A percentile compares a stretch with the other conserved stretches of the same genome.
Conservation (phyloP, 2,113 vertebrate genomes). For the Tragelaphus buxtoni region DNA sequence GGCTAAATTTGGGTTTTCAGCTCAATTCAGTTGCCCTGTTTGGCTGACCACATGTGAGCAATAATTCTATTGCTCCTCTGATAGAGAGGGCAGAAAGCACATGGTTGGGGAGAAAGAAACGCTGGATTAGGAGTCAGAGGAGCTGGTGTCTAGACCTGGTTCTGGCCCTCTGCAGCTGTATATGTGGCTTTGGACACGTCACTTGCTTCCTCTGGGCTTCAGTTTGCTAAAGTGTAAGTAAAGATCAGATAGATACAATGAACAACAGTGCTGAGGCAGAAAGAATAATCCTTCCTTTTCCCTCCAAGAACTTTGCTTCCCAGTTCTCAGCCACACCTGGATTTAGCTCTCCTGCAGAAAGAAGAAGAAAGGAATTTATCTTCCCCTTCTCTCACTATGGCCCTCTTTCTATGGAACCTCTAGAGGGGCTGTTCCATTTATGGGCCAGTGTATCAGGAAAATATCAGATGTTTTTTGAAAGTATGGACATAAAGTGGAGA, state of each 20-base stretch:
- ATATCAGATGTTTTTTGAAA: neutral
- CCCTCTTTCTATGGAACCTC: neutral
- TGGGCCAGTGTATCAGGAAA: neutral
- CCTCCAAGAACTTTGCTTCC: neutral
- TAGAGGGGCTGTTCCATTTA: neutral
- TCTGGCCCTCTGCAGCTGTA: neutral
- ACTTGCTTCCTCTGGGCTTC: neutral
- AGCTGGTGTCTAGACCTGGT: neutral
- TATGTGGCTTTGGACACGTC: neutral
- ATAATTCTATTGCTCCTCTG: neutral
- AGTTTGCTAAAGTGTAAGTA: neutral
- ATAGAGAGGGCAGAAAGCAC: neutral
- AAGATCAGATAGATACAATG: neutral
- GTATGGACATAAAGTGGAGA: neutral
- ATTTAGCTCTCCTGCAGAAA: neutral
- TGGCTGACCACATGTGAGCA: neutral
- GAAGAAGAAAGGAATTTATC: neutral
- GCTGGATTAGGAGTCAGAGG: neutral
- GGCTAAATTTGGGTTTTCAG: neutral
- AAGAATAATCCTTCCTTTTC: neutral
- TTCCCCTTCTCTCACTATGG: neutral
- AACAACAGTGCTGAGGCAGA: neutral
- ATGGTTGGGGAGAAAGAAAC: neutral
- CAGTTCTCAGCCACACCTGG: neutral
- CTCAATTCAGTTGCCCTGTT: neutral